Evolutionary conservation across 2,797 vertebrate species (phyloP).

Genomic region (Pogoniulus pusillus): DNA sequence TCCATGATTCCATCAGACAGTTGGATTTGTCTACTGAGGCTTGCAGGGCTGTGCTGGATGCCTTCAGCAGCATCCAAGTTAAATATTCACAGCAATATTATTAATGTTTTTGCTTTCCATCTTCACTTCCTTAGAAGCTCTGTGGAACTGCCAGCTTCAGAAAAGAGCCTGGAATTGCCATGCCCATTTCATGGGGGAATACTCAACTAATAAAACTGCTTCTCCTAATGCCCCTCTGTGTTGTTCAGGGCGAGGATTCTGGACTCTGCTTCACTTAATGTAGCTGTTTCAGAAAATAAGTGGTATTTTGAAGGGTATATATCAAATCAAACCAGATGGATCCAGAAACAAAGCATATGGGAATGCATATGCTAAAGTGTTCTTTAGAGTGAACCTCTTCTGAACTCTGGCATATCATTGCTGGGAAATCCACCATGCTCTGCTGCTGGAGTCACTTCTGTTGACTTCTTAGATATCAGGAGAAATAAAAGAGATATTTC

Average conservation of each 20-base stretch:
- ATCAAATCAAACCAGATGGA: conserved; percentile 70
- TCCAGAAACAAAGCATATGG: conserved; percentile 67
- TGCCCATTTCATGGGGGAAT: background rate
- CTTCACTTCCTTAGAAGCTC: background rate
- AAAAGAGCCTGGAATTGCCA: background rate
- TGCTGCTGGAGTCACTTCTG: conserved; percentile 16
- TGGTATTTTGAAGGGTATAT: conserved; percentile 61
- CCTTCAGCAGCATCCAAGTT: background rate
- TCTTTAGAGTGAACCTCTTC: conserved; percentile 57
- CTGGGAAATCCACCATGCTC: conserved; percentile 26
- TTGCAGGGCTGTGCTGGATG: background rate
- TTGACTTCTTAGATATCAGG: background rate
- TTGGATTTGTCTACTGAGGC: background rate
- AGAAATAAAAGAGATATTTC: background rate
- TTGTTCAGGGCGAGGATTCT: background rate
- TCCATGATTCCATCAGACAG: too few relatives aligned
- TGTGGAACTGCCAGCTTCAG: background rate
- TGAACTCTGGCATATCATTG: conserved; percentile 1
- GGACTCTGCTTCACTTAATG: conserved; percentile 1
- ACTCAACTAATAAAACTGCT: background rate
- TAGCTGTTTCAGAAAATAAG: conserved; percentile 56
- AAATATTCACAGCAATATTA: background rate
- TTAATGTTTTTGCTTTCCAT: background rate
- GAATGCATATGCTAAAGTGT: conserved; percentile 66
- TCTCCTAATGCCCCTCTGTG: background rate